A percentile compares a stretch with the other conserved stretches of the same genome.
phyloP scores from a whole-genome alignment of 2,888 invertebrate species.

The Terebella lapidaria region DNA sequence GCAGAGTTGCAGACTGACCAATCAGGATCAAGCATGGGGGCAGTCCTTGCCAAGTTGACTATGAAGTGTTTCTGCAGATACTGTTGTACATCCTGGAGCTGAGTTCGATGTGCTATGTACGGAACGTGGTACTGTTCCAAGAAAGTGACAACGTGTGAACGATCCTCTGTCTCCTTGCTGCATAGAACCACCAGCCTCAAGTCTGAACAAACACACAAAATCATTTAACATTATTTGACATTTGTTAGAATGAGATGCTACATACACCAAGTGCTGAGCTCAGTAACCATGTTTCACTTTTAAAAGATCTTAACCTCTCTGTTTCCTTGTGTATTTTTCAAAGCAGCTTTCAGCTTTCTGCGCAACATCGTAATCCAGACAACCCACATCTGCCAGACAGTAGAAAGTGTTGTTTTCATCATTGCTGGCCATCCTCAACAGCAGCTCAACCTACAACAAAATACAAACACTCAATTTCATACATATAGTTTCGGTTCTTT shows the following conservation, averaged over 20 bases:
- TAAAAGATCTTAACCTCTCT: too few species aligned
- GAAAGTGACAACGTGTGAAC: constrained; percentile 35
- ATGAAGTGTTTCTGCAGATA: constrained; percentile 27
- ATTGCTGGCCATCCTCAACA: constrained; percentile 31
- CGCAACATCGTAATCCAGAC: constrained; percentile 36
- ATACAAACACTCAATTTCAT: too few species aligned
- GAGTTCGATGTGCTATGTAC: neutral
- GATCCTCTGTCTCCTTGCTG: constrained; percentile 34
- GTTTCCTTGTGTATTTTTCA: constrained; percentile 13
- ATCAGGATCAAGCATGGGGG: constrained; percentile 8
- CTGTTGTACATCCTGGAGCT: constrained; percentile 12
- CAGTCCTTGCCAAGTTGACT: neutral
- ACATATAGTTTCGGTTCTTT: too few species aligned
- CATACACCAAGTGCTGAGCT: too few species aligned
- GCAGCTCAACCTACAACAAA: constrained; percentile 18
- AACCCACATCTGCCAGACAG: constrained; percentile 35
- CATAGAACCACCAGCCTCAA: constrained; percentile 33
- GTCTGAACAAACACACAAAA: neutral
- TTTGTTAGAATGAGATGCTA: too few species aligned
- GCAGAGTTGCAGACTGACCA: too few species aligned
- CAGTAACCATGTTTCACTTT: too few species aligned
- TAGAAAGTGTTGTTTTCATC: constrained; percentile 28
- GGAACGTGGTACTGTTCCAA: constrained; percentile 29
- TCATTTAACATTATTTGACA: too few species aligned
- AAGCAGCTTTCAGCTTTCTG: constrained; percentile 12